Percentiles rank a stretch among this genome's conserved stretches.
Conservation (phyloP, 2,113 vertebrate species). For the Channa argus region DNA sequence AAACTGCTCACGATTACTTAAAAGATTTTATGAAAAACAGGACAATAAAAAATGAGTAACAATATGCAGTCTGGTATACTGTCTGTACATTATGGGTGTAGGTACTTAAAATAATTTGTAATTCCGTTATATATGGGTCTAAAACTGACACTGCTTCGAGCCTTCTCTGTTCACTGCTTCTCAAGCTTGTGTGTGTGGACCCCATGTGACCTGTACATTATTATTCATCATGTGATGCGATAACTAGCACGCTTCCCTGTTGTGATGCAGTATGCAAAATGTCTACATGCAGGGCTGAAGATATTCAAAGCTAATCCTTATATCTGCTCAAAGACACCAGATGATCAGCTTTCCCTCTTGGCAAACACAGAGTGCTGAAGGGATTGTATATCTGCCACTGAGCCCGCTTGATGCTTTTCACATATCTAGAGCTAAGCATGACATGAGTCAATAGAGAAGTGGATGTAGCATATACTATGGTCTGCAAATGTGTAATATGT, state of each 20-base stretch:
- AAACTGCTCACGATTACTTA: too few relatives aligned
- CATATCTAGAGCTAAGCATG: conserved; percentile 32
- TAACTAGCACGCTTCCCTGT: conserved; percentile 51
- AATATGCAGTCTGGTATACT: too few relatives aligned
- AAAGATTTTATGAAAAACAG: too few relatives aligned
- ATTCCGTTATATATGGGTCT: conserved; percentile 9
- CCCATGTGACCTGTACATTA: conserved; percentile 50
- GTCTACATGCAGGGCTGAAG: conserved; percentile 53
- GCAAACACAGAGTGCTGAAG: conserved; percentile 48
- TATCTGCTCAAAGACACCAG: conserved; percentile 67
- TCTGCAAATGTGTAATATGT: neutral
- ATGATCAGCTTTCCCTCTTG: conserved; percentile 64
- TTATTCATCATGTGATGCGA: conserved; percentile 38
- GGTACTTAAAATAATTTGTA: too few relatives aligned
- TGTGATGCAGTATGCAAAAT: conserved; percentile 62
- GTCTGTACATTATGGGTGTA: too few relatives aligned
- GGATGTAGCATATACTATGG: conserved; percentile 4
- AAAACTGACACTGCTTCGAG: neutral
- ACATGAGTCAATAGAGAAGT: conserved; percentile 35
- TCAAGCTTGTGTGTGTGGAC: conserved; percentile 31
- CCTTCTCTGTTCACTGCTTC: conserved; percentile 32
- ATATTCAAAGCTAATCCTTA: conserved; percentile 71
- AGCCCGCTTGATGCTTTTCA: conserved; percentile 27
- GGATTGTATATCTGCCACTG: conserved; percentile 46
- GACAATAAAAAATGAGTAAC: too few relatives aligned